These are phyloP conservation scores for Eueides isabella DNA, from an alignment of 1,140 invertebrate genomes.

Conservation along the genomic window DNA sequence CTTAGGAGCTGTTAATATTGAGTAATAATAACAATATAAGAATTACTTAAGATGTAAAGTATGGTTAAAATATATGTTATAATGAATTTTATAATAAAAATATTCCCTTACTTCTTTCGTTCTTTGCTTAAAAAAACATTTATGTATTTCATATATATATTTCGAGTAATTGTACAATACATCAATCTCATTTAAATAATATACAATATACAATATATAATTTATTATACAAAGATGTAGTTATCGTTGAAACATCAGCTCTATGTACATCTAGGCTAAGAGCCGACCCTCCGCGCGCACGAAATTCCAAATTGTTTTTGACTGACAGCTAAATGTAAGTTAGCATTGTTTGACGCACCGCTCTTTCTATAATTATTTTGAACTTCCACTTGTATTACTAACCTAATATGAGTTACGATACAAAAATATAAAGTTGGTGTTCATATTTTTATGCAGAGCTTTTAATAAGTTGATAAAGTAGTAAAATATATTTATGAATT, in stretches of 20 bases:
- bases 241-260: constrained; percentile 46
- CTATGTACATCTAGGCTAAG: constrained; percentile 54
- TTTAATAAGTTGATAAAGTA: background rate
- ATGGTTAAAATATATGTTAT: background rate
- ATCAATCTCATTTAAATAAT: too few relatives aligned
- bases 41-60: too few relatives aligned
- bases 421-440: constrained; percentile 13
- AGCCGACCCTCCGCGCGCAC: constrained; percentile 72
- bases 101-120: too few relatives aligned
- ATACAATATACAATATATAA: background rate
- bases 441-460: constrained; percentile 7
- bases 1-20: constrained; percentile 47
- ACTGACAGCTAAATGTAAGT: constrained; percentile 82
- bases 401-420: constrained; percentile 24
- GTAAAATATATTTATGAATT: background rate
- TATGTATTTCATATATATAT: too few relatives aligned
- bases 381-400: constrained; percentile 39
- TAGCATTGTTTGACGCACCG: constrained; percentile 80
- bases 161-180: too few relatives aligned
- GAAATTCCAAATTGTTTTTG: constrained; percentile 82
- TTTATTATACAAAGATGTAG: background rate
- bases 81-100: background rate
- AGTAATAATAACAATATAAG: background rate
- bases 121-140: too few relatives aligned
- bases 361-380: constrained; percentile 77